phyloP scores from a whole-genome alignment of 2,888 invertebrate species.

The Eumerus sabulonum region DNA sequence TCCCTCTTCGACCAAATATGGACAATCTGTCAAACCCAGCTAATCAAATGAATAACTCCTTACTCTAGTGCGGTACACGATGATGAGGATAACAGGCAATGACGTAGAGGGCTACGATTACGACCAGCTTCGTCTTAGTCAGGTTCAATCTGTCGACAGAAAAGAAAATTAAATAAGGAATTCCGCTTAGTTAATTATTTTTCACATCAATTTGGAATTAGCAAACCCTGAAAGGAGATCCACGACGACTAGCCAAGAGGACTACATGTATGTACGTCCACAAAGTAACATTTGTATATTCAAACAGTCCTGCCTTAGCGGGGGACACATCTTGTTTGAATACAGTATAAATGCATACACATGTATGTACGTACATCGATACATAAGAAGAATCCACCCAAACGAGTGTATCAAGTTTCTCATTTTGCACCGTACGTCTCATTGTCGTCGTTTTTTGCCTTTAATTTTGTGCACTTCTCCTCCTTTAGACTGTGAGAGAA shows the following conservation, averaged over 20 bases:
- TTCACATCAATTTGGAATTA: slow-evolving; percentile 65
- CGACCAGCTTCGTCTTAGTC: not conserved
- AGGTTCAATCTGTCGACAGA: not conserved
- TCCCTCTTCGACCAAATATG: too few relatives aligned
- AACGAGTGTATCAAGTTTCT: slow-evolving; percentile 66
- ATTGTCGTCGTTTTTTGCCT: slow-evolving; percentile 62
- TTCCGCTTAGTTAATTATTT: slow-evolving; percentile 68
- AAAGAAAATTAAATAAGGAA: slow-evolving; percentile 58
- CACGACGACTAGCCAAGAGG: slow-evolving; percentile 12
- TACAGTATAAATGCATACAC: too few relatives aligned
- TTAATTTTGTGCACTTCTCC: slow-evolving; percentile 57
- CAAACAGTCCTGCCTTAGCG: not conserved
- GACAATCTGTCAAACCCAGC: slow-evolving; percentile 45
- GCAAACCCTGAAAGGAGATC: slow-evolving; percentile 62
- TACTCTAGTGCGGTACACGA: not conserved
- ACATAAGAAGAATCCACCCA: slow-evolving; percentile 33
- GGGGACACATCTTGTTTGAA: not conserved
- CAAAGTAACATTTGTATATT: too few relatives aligned
- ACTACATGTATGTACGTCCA: not conserved
- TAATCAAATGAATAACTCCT: slow-evolving; percentile 25
- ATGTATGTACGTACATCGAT: not conserved
- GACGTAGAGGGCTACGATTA: not conserved
- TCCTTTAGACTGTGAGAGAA: not conserved
- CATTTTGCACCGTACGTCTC: slow-evolving; percentile 50
- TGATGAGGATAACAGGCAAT: slow-evolving; percentile 2